A percentile compares a stretch with the other conserved stretches of the same genome.
phyloP scores from a whole-genome alignment of 2,888 invertebrate genomes.

The Tupiocoris notatus region DNA sequence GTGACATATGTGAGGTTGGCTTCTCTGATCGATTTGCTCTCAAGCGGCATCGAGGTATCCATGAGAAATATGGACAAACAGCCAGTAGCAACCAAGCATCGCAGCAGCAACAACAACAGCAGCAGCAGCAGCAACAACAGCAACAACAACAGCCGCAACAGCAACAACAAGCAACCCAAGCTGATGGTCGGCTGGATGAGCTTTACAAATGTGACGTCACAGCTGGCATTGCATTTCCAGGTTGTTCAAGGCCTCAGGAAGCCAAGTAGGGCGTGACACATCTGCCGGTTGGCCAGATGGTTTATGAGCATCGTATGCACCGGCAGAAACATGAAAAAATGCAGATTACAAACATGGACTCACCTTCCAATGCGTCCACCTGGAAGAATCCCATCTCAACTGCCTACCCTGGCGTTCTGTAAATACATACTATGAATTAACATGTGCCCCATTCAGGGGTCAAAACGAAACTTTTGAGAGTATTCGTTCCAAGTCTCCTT shows the following conservation, averaged over 20 bases:
- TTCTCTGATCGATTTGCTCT: constrained; percentile 84
- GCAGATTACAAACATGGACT: background rate
- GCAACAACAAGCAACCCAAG: background rate
- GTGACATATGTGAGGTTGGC: constrained; percentile 80
- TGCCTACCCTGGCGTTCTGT: no score
- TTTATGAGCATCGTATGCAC: background rate
- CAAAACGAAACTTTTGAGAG: no score
- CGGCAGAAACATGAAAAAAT: background rate
- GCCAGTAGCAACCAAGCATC: constrained; percentile 50
- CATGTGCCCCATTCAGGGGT: no score
- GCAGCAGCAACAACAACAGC: constrained; percentile 51
- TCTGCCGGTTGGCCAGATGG: background rate
- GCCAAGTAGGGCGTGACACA: constrained; percentile 41
- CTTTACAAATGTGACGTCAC: constrained; percentile 52
- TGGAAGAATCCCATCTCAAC: background rate
- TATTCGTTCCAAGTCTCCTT: no score
- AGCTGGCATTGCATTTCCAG: constrained; percentile 52
- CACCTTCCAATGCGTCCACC: background rate
- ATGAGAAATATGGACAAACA: constrained; percentile 74
- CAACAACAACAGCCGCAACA: constrained; percentile 41
- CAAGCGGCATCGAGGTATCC: constrained; percentile 81
- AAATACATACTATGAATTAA: background rate
- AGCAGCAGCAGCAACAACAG: constrained; percentile 24
- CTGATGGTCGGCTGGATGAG: constrained; percentile 47
- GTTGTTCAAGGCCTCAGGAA: constrained; percentile 51